phyloP scores from a whole-genome alignment of 2,113 vertebrate species.

The Bufo gargarizans region DNA sequence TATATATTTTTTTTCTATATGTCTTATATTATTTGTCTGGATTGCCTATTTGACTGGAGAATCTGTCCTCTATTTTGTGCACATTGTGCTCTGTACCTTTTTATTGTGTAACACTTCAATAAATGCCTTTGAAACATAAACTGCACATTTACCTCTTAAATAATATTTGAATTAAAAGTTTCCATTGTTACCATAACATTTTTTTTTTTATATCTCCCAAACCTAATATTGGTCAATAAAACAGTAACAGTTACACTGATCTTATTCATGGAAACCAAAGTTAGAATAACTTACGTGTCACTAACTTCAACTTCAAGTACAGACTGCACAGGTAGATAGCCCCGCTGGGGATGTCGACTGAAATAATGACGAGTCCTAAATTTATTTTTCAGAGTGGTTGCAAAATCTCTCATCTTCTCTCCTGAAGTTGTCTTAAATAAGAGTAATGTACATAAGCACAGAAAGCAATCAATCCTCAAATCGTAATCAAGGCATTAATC shows the following conservation, averaged over 20 bases:
- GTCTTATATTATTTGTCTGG: no score
- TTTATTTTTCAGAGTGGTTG: slow-evolving; percentile 97
- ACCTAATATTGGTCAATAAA: no score
- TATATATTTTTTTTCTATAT: no score
- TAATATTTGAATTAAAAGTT: no score
- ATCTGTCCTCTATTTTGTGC: no score
- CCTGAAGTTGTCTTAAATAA: slow-evolving; percentile 89
- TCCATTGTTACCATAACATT: no score
- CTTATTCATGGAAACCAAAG: not conserved
- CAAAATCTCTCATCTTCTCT: slow-evolving; percentile 98
- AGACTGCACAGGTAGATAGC: slow-evolving; percentile 94
- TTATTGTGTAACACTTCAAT: no score
- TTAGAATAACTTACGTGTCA: slow-evolving; percentile 85
- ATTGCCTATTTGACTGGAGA: no score
- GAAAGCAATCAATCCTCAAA: not conserved
- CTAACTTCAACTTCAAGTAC: slow-evolving; percentile 88
- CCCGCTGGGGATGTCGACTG: slow-evolving; percentile 94
- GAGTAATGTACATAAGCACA: not conserved
- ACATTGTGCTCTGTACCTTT: no score
- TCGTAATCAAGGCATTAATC: not conserved
- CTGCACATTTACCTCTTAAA: no score
- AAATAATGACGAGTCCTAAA: slow-evolving; percentile 98
- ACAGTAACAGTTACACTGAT: not conserved
- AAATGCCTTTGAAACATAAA: no score
- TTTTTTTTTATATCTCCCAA: no score